Conservation (phyloP, 2,888 invertebrate species). For the Acleris literana region DNA sequence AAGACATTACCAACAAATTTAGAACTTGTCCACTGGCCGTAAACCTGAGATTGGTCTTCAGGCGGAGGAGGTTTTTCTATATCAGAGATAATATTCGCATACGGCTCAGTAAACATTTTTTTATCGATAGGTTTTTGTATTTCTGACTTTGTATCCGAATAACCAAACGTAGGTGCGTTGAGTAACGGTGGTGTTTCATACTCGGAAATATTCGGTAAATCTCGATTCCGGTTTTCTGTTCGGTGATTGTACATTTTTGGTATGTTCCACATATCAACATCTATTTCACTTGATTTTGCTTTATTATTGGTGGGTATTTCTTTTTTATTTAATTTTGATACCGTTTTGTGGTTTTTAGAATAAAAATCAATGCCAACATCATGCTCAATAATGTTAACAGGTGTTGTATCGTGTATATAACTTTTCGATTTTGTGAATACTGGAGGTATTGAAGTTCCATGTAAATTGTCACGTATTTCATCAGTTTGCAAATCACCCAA, state of each 20-base stretch:
- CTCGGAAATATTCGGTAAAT: conserved; percentile 53
- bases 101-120: conserved; percentile 33
- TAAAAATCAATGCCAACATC: conserved; percentile 48
- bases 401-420: conserved; percentile 52
- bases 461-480: conserved; percentile 56
- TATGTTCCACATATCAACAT: conserved; percentile 55
- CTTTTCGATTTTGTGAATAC: conserved; percentile 45
- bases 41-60: conserved; percentile 56
- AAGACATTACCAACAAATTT: conserved; percentile 69
- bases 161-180: conserved; percentile 38
- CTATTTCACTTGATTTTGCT: conserved; percentile 40
- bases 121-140: conserved; percentile 35
- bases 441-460: conserved; percentile 44
- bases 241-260: conserved; percentile 38
- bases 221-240: conserved; percentile 43
- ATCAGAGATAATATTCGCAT: conserved; percentile 49
- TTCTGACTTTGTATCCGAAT: conserved; percentile 44
- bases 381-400: conserved; percentile 54
- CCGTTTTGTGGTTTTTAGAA: conserved; percentile 38
- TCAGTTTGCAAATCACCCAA: conserved; percentile 62
- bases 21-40: conserved; percentile 70
- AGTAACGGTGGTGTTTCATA: conserved; percentile 67
- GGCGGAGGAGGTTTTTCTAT: conserved; percentile 62
- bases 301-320: conserved; percentile 44
- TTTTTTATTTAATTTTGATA: conserved; percentile 46